Base-by-base conservation (phyloP, 2,888 invertebrate species). In the Theretra japonica region DNA sequence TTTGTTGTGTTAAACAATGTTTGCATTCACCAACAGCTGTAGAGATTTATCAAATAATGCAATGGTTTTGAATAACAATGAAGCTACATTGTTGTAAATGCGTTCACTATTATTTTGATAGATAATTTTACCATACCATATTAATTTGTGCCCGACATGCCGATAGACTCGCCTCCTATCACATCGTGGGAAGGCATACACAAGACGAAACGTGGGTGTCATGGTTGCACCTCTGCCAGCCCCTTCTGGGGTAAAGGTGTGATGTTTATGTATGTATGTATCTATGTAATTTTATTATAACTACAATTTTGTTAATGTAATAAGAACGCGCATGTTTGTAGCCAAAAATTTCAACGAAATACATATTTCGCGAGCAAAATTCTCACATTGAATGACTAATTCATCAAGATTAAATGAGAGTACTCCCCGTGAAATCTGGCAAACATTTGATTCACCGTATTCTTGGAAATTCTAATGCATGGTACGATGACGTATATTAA, bases 371-470 rank as follows among this genome's bases (percentile, higher is more conserved):
- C 19, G 59, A 33, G 41, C 8, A 4, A 11, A 41, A 11, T 33
- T 62, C 41, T 11, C 41, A 62, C n/a, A n/a, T 41, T 1, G 15
- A 8, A 41, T 62, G 62, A 62, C 62, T 62, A 41, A 62, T 7
- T 21, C 62, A 62, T 62, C 62, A 62, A 41, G 21, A 62, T 41
- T 21, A 21, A 15, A 62, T 21, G 41, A 62, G 33, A 62, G 41
- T 62, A 62, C 33, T 23, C 62, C 62, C 62, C 41, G 15, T 58
- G 25, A 58, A 58, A 17, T 21, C 62, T 8, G 8, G 8, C 41
- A 62, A 62, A 62, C 21, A 41, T 62, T n/a, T 62, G 41, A 62
- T 33, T 62, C 62, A 62, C 11, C 33, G 23, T 62, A 41, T 62
- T 62, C 62, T 62, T 62, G 33, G 15, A 33, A 62, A 62, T 21